Percentiles rank a stretch among this genome's conserved stretches.
Evolutionary conservation across 1,140 invertebrate genomes (phyloP).

Genomic region (Drosophila nasuta): DNA sequence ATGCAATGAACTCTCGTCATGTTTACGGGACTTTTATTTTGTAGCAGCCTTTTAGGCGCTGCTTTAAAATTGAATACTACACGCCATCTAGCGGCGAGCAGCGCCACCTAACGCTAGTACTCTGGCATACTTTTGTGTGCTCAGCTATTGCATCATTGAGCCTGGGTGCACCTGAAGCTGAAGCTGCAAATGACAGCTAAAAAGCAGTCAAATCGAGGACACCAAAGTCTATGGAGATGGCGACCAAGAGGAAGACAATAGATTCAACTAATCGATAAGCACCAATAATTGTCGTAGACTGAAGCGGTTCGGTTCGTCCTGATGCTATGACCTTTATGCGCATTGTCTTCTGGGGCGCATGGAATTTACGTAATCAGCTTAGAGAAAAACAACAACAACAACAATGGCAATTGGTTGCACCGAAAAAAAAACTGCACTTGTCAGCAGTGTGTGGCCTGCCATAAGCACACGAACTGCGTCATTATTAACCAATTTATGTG

Average conservation of each 20-base stretch:
- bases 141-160: slow-evolving; percentile 54
- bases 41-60: slow-evolving; percentile 56
- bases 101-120: background rate
- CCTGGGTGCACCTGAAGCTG: background rate
- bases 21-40: background rate
- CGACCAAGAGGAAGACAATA: slow-evolving; percentile 43
- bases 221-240: background rate
- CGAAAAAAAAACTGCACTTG: slow-evolving; percentile 13
- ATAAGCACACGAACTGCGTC: background rate
- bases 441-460: background rate
- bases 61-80: slow-evolving; percentile 31
- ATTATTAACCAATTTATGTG: slow-evolving; percentile 2
- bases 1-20: slow-evolving; percentile 43
- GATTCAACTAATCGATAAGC: slow-evolving; percentile 54
- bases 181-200: slow-evolving; percentile 59
- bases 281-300: slow-evolving; percentile 26
- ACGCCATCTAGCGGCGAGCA: slow-evolving; percentile 8
- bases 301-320: background rate
- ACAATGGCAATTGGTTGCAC: slow-evolving; percentile 5
- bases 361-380: slow-evolving; percentile 30
- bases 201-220: background rate
- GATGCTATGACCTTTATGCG: slow-evolving; percentile 40
- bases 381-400: background rate
- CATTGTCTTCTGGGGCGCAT: background rate
- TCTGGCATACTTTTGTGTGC: slow-evolving; percentile 46